Conservation (phyloP, 2,797 vertebrate genomes). For the Austrolebias charrua region DNA sequence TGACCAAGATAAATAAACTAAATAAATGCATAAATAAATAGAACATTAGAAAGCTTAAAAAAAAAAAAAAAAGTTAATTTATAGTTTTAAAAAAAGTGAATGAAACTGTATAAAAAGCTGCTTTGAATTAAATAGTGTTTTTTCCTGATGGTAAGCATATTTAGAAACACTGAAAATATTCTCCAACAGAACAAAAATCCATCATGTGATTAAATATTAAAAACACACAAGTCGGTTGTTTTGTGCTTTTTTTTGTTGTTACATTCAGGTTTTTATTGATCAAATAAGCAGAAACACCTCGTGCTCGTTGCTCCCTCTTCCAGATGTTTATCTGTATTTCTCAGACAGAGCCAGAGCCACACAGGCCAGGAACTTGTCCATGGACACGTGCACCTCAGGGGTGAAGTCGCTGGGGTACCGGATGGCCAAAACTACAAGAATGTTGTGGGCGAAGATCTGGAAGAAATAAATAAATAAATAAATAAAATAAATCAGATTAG, state of each 20-base stretch:
- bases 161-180: no score
- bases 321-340: conserved; percentile 84
- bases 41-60: no score
- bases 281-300: background rate
- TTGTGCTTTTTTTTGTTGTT: background rate
- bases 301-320: background rate
- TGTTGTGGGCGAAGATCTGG: conserved; percentile 81
- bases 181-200: background rate
- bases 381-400: conserved; percentile 76
- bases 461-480: background rate
- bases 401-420: conserved; percentile 70
- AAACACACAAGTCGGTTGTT: background rate
- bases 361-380: conserved; percentile 86
- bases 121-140: no score
- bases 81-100: no score
- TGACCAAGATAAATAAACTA: no score
- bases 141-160: no score
- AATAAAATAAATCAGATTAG: no score
- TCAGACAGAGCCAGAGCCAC: conserved; percentile 81
- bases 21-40: no score
- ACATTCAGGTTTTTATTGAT: conserved; percentile 1
- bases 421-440: conserved; percentile 80
- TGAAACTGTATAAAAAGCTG: no score
- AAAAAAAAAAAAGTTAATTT: no score
- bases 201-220: background rate